Base-by-base conservation (phyloP, 2,113 vertebrate genomes). In the Cinclus mexicanus region DNA sequence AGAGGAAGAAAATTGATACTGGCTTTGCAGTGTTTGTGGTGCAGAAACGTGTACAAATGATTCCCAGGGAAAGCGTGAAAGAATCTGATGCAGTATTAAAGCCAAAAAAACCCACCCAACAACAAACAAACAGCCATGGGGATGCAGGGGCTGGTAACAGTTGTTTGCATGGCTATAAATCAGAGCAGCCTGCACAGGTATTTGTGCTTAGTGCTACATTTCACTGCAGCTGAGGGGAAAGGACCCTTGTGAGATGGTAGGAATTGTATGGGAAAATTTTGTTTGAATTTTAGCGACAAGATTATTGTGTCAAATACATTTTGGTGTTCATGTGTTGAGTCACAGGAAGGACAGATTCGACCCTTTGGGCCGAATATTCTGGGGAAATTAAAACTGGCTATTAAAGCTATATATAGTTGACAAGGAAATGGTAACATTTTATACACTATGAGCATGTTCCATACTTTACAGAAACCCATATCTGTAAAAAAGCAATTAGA, bases 401-500 rank as follows among this genome's bases (percentile, higher is more conserved):
- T 93, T 90, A 95, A 94, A 90, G 28, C 79, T 93, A 86, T 81
- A 71, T 83, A 81, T 93, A 96, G 83, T 90, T 95, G 76, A 93
- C 94, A 89, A 94, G 59, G 75, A 83, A 90, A 37, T 59, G 60
- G 85, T 86, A 93, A 89, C 60, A 20, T 92, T 96, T 96, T 81
- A 74, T 76, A 67, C 1, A 7, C 46, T 78, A 63, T 75, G 69
- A 93, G 57, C 60, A 46, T 81, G 44, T 93, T 96, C 93, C 93
- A 53, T 90, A 95, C 72, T 94, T 94, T 90, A 94, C 88, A 96
- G 92, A 93, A 93, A 94, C 63, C 76, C 88, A 5, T 95, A 96
- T 95, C 95, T 95, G 85, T 95, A 96, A 90, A 84, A 96, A 95
- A 76, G 64, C 88, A 96, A 95, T 96, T 95, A 96, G 83, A 97